Conservation (phyloP, 2,113 vertebrate species). For the Rousettus leschenaultii region DNA sequence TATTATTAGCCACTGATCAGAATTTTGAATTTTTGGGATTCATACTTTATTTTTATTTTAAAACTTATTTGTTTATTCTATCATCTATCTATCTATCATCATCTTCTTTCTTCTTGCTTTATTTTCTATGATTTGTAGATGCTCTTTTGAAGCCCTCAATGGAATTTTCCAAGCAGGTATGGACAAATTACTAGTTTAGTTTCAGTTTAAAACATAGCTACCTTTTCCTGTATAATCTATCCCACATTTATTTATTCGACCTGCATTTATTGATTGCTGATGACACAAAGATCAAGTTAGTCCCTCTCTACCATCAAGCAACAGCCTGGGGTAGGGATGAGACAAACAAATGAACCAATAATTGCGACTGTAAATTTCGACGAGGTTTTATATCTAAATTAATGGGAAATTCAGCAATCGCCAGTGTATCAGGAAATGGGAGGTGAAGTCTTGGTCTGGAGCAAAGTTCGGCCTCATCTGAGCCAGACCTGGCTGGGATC, state of each 20-base stretch:
- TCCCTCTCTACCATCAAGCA: neutral
- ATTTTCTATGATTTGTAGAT: neutral
- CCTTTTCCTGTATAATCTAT: neutral
- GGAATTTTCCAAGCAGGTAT: neutral
- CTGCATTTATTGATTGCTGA: neutral
- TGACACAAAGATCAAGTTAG: neutral
- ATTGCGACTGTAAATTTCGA: neutral
- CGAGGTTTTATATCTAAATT: neutral
- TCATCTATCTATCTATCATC: too few species aligned
- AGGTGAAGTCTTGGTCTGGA: neutral
- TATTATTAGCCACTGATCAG: neutral
- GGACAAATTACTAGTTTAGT: neutral
- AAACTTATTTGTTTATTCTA: constrained; percentile 10
- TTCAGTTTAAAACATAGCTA: neutral
- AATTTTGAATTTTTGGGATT: neutral
- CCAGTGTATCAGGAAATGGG: neutral
- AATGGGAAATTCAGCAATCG: neutral
- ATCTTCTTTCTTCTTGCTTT: neutral
- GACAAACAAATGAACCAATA: neutral
- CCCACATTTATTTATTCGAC: neutral
- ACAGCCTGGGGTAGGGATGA: neutral
- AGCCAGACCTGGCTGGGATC: neutral
- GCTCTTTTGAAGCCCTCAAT: neutral
- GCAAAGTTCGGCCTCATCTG: neutral
- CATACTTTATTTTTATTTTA: neutral